phyloP scores from a whole-genome alignment of 2,113 vertebrate genomes.

The Anas platyrhynchos region DNA sequence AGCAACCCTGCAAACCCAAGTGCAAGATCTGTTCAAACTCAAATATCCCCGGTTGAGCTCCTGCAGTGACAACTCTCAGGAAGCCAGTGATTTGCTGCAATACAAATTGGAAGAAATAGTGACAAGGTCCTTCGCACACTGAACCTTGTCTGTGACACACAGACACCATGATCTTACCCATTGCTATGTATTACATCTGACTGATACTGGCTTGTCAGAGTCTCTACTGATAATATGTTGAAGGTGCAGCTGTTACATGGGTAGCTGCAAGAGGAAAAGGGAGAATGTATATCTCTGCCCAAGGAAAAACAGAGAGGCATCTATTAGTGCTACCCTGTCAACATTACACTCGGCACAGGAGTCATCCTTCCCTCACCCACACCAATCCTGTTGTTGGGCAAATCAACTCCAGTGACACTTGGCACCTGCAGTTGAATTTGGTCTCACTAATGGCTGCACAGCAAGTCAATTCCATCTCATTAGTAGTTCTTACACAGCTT shows the following conservation, averaged over 20 bases:
- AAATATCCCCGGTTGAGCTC: not conserved
- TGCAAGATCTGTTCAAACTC: not conserved
- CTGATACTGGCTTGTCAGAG: not conserved
- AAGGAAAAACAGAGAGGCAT: not conserved
- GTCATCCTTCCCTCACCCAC: not conserved
- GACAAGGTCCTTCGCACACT: not conserved
- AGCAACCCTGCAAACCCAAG: not conserved
- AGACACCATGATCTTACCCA: not conserved
- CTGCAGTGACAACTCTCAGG: not conserved
- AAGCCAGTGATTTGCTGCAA: not conserved
- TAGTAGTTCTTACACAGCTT: not conserved
- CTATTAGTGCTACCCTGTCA: not conserved
- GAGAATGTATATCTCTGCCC: not conserved
- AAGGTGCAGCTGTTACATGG: not conserved
- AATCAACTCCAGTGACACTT: not conserved
- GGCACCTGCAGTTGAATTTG: not conserved
- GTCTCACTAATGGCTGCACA: not conserved
- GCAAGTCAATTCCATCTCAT: not conserved
- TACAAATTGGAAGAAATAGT: not conserved
- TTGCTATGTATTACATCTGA: not conserved
- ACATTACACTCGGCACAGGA: not conserved
- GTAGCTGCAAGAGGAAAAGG: not conserved
- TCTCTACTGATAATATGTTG: not conserved
- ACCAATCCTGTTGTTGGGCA: not conserved
- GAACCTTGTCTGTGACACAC: not conserved